phyloP scores from a whole-genome alignment of 2,113 vertebrate species.

The Urocitellus parryii region DNA sequence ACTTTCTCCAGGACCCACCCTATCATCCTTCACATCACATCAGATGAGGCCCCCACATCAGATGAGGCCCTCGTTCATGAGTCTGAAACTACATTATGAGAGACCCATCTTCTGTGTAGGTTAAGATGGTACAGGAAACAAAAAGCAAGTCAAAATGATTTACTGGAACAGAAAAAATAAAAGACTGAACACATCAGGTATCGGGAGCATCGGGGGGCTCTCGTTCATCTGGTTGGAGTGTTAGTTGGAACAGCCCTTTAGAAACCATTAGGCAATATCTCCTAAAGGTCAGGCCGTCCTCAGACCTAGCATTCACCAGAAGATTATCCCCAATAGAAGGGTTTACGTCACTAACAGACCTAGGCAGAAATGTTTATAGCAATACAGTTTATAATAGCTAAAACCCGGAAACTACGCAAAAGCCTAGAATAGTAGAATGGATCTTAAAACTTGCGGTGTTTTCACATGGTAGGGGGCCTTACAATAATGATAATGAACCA shows the following conservation, averaged over 20 bases:
- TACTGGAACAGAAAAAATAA: neutral
- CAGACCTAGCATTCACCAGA: neutral
- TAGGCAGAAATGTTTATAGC: neutral
- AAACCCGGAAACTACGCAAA: neutral
- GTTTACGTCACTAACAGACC: neutral
- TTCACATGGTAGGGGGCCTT: neutral
- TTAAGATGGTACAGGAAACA: neutral
- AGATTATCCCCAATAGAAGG: neutral
- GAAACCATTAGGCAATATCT: neutral
- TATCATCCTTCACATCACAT: neutral
- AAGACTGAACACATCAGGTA: neutral
- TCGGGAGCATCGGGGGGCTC: neutral
- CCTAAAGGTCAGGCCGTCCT: neutral
- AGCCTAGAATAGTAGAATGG: neutral
- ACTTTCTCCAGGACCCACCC: neutral
- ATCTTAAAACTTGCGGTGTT: neutral
- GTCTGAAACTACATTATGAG: neutral
- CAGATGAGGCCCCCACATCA: neutral
- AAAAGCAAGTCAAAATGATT: slow-evolving; percentile 19
- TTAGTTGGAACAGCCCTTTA: neutral
- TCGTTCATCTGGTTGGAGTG: neutral
- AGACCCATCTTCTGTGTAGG: neutral
- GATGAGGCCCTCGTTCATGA: neutral
- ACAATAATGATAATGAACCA: neutral
- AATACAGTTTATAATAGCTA: neutral